phyloP scores from a whole-genome alignment of 2,113 vertebrate species.

The Chrysemys picta region DNA sequence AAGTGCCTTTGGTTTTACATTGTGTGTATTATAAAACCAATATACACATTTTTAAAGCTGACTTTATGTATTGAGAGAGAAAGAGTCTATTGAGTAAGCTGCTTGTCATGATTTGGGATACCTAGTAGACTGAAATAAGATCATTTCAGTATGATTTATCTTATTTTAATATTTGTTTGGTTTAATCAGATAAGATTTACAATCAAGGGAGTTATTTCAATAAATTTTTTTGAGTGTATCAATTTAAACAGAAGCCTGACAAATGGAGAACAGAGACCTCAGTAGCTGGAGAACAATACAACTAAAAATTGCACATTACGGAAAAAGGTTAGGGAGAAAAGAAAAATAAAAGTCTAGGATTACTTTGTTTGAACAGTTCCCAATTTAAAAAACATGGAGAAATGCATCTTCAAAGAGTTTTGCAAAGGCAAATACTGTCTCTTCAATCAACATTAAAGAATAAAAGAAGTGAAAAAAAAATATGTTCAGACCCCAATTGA shows the following conservation, averaged over 20 bases:
- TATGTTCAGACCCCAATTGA: background rate
- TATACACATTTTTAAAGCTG: rapidly evolving
- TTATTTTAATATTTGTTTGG: background rate
- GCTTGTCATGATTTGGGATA: background rate
- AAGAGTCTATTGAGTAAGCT: background rate
- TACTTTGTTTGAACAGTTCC: background rate
- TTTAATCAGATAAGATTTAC: background rate
- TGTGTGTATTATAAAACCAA: background rate
- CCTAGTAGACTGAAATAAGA: background rate
- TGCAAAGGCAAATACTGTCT: background rate
- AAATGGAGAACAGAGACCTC: background rate
- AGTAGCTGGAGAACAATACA: background rate
- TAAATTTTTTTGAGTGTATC: background rate
- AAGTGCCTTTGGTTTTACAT: too few species aligned
- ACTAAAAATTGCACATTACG: background rate
- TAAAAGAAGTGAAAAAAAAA: background rate
- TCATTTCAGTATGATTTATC: background rate
- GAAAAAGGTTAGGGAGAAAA: background rate
- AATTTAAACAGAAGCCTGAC: background rate
- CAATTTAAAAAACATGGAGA: background rate
- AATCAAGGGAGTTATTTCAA: background rate
- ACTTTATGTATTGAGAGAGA: too few species aligned
- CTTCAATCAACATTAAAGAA: background rate
- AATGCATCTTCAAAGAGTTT: background rate
- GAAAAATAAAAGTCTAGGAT: background rate